phyloP scores from a whole-genome alignment of 1,140 invertebrate species.

The Coelopa frigida region DNA sequence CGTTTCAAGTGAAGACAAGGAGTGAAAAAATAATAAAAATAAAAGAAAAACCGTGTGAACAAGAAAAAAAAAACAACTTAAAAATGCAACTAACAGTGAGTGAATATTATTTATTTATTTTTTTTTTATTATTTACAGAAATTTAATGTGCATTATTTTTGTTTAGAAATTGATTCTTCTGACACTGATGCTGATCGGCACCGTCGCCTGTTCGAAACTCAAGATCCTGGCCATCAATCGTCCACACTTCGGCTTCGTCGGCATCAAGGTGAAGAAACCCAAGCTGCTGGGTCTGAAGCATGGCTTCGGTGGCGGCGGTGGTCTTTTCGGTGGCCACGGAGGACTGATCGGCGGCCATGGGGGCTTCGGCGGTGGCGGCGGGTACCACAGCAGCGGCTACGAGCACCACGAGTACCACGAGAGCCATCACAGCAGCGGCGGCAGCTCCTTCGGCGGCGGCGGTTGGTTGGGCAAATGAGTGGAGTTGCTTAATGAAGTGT shows the following conservation, averaged over 20 bases:
- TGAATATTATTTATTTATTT: not conserved
- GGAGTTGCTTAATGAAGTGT: conserved; percentile 2
- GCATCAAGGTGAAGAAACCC: conserved; percentile 24
- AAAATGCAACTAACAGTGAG: conserved; percentile 17
- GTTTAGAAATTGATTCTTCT: no score
- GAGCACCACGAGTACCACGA: conserved; percentile 29
- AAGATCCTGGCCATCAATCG: conserved; percentile 33
- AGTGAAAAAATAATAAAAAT: conserved; percentile 21
- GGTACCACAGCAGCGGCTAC: conserved; percentile 22
- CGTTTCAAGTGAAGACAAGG: no score
- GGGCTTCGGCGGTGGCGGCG: conserved; percentile 21
- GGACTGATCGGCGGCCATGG: conserved; percentile 17
- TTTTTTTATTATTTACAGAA: conserved; percentile 6
- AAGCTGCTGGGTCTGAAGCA: conserved; percentile 29
- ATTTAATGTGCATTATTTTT: conserved; percentile 19
- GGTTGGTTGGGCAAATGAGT: conserved; percentile 27
- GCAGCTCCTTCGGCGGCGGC: conserved; percentile 14
- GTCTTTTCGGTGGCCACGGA: conserved; percentile 16
- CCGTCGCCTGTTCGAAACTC: conserved; percentile 19
- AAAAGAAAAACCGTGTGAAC: conserved; percentile 9
- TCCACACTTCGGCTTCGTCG: conserved; percentile 27
- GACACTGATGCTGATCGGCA: conserved; percentile 14
- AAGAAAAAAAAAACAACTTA: conserved; percentile 11
- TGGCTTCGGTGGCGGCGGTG: conserved; percentile 15
- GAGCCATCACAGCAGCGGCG: conserved; percentile 25